A percentile compares a stretch with the other conserved stretches of the same genome.
Evolutionary conservation across 2,113 vertebrate genomes (phyloP).

Genomic region (Raphicerus campestris): DNA sequence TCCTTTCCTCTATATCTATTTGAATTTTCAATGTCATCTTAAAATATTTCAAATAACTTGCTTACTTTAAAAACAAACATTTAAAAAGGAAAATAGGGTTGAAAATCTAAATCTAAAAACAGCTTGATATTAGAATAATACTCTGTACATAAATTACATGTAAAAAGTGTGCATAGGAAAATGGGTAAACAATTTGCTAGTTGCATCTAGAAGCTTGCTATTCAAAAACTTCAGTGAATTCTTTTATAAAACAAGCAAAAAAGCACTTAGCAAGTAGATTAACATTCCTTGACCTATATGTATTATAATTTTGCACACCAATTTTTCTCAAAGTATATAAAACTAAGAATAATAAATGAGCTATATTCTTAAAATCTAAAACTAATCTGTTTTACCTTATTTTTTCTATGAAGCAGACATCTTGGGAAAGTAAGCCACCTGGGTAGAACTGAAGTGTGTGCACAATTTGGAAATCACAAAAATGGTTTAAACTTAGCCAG

Average conservation of each 20-base stretch:
- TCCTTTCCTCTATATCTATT: background rate
- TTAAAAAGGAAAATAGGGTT: conserved; percentile 2
- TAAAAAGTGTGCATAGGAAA: conserved; percentile 3
- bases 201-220: background rate
- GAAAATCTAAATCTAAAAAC: conserved; percentile 19
- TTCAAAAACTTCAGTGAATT: background rate
- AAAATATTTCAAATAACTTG: conserved; percentile 23
- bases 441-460: background rate
- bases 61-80: conserved; percentile 48
- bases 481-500: background rate
- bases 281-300: background rate
- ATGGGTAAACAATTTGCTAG: background rate
- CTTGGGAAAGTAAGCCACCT: background rate
- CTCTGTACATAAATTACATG: conserved; percentile 7
- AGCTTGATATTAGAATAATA: background rate
- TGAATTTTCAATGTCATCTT: conserved; percentile 29
- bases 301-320: background rate
- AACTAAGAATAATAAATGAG: background rate
- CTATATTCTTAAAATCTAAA: background rate
- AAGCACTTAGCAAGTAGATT: background rate
- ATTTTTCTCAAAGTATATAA: background rate
- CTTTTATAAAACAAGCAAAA: background rate
- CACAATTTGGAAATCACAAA: background rate
- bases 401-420: background rate
- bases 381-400: background rate